phyloP scores from a whole-genome alignment of 1,140 invertebrate genomes.

The Zaprionus kolodkinae region DNA sequence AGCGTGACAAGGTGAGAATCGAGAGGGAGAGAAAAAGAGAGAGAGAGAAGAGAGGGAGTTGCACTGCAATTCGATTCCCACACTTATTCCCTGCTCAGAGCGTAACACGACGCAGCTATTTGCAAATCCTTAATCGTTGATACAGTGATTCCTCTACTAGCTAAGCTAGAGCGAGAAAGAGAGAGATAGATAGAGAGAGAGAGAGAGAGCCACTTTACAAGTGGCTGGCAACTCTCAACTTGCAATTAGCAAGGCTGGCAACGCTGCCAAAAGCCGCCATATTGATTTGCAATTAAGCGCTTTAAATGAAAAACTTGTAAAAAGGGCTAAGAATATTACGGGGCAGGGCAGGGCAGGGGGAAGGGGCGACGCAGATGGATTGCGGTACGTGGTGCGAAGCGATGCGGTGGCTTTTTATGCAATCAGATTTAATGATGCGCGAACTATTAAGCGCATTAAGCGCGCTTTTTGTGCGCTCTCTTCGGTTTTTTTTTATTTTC shows the following conservation, averaged over 20 bases:
- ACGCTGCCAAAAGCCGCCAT: conserved; percentile 36
- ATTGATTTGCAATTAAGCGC: conserved; percentile 76
- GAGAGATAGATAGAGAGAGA: too few species aligned
- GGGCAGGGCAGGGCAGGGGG: background rate
- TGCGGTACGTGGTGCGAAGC: conserved; percentile 4
- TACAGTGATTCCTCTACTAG: conserved; percentile 8
- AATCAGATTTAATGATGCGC: conserved; percentile 77
- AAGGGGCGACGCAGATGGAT: background rate
- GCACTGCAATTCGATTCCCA: conserved; percentile 4
- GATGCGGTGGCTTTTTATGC: conserved; percentile 39
- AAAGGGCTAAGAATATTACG: conserved; percentile 44
- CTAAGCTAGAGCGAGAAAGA: background rate
- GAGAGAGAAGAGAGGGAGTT: background rate
- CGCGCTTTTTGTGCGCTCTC: conserved; percentile 44
- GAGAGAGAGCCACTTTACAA: background rate
- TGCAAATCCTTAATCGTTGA: background rate
- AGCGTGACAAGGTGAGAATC: background rate
- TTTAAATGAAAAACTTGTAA: conserved; percentile 20
- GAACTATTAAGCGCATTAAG: conserved; percentile 78
- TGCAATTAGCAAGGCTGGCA: conserved; percentile 60
- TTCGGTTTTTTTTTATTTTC: background rate
- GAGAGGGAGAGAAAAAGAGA: too few species aligned
- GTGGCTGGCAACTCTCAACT: conserved; percentile 21
- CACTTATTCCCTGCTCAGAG: background rate
- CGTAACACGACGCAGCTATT: background rate